Evolutionary conservation across 2,113 vertebrate species (phyloP).

Genomic region (Pterophyllum scalare): DNA sequence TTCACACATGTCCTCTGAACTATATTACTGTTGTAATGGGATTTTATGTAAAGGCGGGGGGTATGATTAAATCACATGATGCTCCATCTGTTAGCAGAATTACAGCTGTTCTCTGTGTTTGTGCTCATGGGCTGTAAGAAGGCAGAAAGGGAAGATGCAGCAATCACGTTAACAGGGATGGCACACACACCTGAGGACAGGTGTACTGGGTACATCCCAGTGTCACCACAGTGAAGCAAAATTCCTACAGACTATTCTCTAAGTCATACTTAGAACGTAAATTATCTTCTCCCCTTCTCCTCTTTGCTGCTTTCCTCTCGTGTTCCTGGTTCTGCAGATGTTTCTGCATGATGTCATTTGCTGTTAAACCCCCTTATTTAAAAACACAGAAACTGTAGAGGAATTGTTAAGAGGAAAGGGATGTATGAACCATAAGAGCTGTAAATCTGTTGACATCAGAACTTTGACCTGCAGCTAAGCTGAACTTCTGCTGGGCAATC

Average conservation of each 20-base stretch:
- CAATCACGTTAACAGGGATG: not conserved
- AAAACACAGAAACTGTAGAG: not conserved
- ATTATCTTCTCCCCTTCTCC: not conserved
- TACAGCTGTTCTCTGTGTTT: not conserved
- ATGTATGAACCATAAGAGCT: not conserved
- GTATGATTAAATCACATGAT: not conserved
- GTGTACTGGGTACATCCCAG: too few relatives aligned
- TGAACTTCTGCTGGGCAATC: slow-evolving; percentile 44
- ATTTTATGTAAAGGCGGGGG: not conserved
- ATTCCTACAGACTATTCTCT: too few relatives aligned
- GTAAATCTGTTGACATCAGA: slow-evolving; percentile 33
- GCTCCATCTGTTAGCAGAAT: not conserved
- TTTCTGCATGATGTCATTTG: not conserved
- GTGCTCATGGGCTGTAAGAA: not conserved
- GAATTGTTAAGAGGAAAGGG: not conserved
- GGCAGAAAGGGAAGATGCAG: not conserved
- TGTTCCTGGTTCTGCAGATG: not conserved
- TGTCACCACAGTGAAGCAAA: too few relatives aligned
- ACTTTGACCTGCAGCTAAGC: slow-evolving; percentile 57
- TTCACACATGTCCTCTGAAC: not conserved
- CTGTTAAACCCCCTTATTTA: not conserved
- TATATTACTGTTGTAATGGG: not conserved
- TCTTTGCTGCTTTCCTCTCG: not conserved
- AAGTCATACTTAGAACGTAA: too few relatives aligned
- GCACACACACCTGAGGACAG: not conserved